A percentile compares a stretch with the other conserved stretches of the same genome.
Conservation (phyloP, 2,797 vertebrate genomes). For the Crenuchus spilurus region DNA sequence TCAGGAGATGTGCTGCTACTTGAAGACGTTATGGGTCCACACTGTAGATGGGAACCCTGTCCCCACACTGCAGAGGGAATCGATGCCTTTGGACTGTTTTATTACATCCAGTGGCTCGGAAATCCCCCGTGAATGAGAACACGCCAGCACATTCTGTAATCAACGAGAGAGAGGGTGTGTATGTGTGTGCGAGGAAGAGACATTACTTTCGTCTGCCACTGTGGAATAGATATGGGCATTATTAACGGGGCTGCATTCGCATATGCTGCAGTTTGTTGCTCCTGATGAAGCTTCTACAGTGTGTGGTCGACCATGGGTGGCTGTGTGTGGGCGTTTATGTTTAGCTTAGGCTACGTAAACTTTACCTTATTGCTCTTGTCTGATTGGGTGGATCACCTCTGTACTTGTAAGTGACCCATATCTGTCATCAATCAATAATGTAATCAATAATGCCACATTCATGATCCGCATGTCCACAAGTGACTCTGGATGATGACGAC, state of each 20-base stretch:
- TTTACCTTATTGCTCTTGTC: not conserved
- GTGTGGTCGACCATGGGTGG: not conserved
- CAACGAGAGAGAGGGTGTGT: slow-evolving; percentile 17
- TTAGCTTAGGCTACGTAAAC: not conserved
- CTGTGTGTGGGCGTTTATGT: too few relatives aligned
- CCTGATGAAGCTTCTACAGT: slow-evolving; percentile 27
- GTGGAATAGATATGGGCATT: slow-evolving; percentile 41
- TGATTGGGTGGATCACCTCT: not conserved
- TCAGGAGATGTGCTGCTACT: slow-evolving; percentile 9
- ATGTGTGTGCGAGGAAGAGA: not conserved
- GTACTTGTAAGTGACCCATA: not conserved
- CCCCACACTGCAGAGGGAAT: slow-evolving; percentile 24
- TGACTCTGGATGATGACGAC: not conserved
- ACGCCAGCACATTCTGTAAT: slow-evolving; percentile 42
- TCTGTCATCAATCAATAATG: not conserved
- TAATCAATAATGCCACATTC: not conserved
- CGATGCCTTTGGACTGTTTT: slow-evolving; percentile 25
- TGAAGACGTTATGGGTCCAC: slow-evolving; percentile 1
- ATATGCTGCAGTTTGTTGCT: slow-evolving; percentile 38
- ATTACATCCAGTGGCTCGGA: slow-evolving; percentile 37
- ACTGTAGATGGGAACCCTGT: slow-evolving; percentile 7
- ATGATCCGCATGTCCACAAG: too few relatives aligned
- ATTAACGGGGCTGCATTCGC: slow-evolving; percentile 25
- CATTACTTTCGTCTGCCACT: slow-evolving; percentile 1
- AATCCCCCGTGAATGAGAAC: slow-evolving; percentile 40